Evolutionary conservation across 2,797 vertebrate species (phyloP), one percentile per base, ranked within the genome.

Genomic region (Alcedo quadribrachys): DNA sequence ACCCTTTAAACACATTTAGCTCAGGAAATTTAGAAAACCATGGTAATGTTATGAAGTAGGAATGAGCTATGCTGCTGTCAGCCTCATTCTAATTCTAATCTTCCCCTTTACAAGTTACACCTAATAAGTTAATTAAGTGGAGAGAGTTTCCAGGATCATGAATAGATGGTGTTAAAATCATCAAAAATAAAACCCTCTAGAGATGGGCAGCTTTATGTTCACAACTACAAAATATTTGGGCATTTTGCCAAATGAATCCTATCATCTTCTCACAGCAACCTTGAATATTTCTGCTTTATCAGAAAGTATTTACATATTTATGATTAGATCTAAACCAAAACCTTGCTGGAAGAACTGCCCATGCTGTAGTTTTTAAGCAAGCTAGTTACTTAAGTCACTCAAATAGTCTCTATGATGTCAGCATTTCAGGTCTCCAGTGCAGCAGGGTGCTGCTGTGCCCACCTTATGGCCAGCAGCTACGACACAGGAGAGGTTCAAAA

Each of bases 81-180:
- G 83, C 74, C 80, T 69, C 57, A n/a, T 66, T 73, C 71, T 37
- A 87, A 84, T 58, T 92, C 83, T 93, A 69, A 83, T 35, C 42
- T 86, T 90, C 84, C 89, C 61, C 32, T 93, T 94, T 88, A 94
- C 81, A 94, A 84, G 73, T 51, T 93, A 77, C 82, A 95, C 60
- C 11, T 20, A 95, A 22, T 87, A 86, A 95, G 79, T 90, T 93
- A 91, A 96, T 94, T 94, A 93, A 88, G 40, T 78, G 55, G 61
- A 95, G 61, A 89, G 92, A 62, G 43, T 93, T 96, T 95, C 81
- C 94, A 93, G 71, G 71, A 93, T 92, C 76, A 93, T 94, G 94
- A 97, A 92, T 57, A 95, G 84, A 62, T 33, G 78, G 18, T 61
- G 70, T 87, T 97, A 88, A 95, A 93, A 43, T 82, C 87, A 94